phyloP scores from a whole-genome alignment of 2,888 invertebrate species.

The Ramazzottius varieornatus region DNA sequence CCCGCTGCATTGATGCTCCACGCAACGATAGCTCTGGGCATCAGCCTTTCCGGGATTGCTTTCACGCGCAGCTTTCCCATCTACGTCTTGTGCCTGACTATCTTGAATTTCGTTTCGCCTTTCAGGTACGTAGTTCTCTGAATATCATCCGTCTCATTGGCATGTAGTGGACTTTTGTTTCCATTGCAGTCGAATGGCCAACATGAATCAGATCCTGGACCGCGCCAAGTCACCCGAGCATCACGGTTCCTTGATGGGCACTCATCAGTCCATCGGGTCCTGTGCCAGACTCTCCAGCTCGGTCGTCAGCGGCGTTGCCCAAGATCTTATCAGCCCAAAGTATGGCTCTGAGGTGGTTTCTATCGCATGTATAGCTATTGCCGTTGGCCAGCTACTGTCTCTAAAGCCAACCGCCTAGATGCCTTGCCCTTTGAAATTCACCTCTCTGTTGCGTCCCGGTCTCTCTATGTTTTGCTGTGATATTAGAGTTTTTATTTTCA shows the following conservation, averaged over 20 bases:
- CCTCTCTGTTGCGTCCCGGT: neutral
- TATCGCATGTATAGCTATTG: neutral
- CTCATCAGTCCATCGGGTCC: neutral
- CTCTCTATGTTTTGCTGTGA: neutral
- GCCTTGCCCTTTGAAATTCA: neutral
- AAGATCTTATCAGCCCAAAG: neutral
- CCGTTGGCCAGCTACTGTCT: neutral
- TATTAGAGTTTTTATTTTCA: too few relatives aligned
- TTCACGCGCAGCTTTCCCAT: neutral
- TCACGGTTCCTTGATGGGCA: neutral
- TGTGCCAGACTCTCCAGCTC: neutral
- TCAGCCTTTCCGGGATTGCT: neutral
- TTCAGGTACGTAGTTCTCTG: neutral
- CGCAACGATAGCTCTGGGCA: neutral
- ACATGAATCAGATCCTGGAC: neutral
- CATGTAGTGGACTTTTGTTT: neutral
- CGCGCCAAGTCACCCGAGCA: neutral
- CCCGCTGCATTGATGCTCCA: neutral
- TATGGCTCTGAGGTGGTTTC: neutral
- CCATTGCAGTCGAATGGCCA: neutral
- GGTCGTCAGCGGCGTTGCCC: neutral
- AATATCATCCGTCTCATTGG: neutral
- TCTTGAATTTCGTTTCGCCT: neutral
- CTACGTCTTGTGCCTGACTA: neutral
- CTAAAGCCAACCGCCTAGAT: too few relatives aligned